Conservation (phyloP, 2,113 vertebrate genomes). For the Ailuropoda melanoleuca region DNA sequence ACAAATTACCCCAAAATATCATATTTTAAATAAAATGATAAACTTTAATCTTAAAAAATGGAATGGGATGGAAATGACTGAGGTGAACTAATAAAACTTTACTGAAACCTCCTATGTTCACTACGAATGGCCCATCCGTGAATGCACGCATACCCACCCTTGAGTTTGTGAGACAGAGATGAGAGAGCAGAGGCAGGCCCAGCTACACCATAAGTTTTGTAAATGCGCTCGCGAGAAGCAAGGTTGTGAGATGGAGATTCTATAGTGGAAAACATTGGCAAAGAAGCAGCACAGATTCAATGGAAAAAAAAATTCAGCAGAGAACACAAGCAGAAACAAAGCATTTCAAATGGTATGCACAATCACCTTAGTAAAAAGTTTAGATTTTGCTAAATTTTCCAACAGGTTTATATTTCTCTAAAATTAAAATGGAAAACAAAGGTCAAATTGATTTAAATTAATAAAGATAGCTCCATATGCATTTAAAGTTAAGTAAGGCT, state of each 20-base stretch:
- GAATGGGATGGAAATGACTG: conserved; percentile 80
- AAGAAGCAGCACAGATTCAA: conserved; percentile 94
- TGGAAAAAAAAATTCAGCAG: conserved; percentile 87
- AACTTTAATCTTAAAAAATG: conserved; percentile 48
- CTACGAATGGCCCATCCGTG: conserved; percentile 75
- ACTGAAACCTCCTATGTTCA: conserved; percentile 36
- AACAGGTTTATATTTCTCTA: conserved; percentile 24
- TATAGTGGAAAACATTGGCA: conserved; percentile 96
- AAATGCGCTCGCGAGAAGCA: conserved; percentile 97
- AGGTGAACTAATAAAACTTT: conserved; percentile 30
- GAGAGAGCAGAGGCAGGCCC: conserved; percentile 95
- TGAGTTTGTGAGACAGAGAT: conserved; percentile 96
- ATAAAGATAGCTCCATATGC: conserved; percentile 4
- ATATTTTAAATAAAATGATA: conserved; percentile 63
- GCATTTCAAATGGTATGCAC: conserved; percentile 80
- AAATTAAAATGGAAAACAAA: conserved; percentile 62
- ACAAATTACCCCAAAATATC: neutral
- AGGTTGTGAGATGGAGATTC: conserved; percentile 96
- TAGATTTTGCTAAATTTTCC: conserved; percentile 53
- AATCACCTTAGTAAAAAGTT: conserved; percentile 42
- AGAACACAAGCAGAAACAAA: conserved; percentile 83
- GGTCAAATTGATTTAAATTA: conserved; percentile 30
- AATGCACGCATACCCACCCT: conserved; percentile 95
- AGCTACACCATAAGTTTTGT: conserved; percentile 94
- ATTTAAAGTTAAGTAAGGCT: conserved; percentile 24